Base-by-base conservation (phyloP, 1,140 invertebrate species). In the Kradibia gibbosae region DNA sequence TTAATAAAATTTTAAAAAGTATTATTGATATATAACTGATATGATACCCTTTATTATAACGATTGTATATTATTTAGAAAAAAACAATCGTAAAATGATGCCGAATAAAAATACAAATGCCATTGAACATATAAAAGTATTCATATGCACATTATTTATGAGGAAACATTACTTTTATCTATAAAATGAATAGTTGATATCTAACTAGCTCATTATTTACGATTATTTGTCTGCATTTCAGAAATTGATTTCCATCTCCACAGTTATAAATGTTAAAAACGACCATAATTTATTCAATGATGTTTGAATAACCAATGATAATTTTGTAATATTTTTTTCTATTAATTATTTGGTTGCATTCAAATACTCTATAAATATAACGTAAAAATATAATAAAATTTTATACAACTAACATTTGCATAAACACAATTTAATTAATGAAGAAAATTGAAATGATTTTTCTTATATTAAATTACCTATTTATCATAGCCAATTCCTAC, bases 181-280 rank as follows among this genome's bases (percentile, higher is more conserved):
- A 75, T 60, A 60, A 75, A 75, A 28, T 39, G 5, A 34, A 17
- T 60, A 39, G 10, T 73, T 48, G 2, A 53, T 34, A 7, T 22
- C 15, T 28, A 55, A 4, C 11, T 60, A 34, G n/a, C 31, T 75
- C 60, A 75, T 60, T 75, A 57, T 15, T 22, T 75, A 75, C 28
- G 42, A 75, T 57, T 57, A 57, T 15, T 75, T 73, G 11, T 11
- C 11, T 60, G 7, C 31, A 39, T 75, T 34, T 13, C 15, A 73
- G 34, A n/a, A 31, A 80, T 79, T 60, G 31, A 57, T 80, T 72
- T 60, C 13, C 7, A 42, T n/a, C 34, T 11, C n/a, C n/a, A n/a
- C n/a, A 5, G 7, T 42, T n/a, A 45, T 71, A 42, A 71, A 42
- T 42, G 28, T 25, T 7, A 45, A 3, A 45, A 42, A 7, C n/a